phyloP scores from a whole-genome alignment of 2,888 invertebrate genomes.

The Eledone cirrhosa region DNA sequence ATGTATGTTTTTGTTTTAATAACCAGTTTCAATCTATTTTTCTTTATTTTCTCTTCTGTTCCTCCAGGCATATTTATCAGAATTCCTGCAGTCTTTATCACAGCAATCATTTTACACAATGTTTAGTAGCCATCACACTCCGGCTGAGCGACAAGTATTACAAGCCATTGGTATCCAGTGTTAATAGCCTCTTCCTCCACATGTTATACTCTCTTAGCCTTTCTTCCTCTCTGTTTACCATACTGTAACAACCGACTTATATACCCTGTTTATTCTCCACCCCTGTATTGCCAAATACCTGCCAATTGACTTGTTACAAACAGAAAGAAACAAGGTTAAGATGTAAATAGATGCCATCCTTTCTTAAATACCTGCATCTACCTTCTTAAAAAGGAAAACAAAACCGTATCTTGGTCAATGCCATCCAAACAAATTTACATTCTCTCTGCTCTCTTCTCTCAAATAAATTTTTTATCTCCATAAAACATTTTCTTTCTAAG shows the following conservation, averaged over 20 bases:
- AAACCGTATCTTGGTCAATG: too few relatives aligned
- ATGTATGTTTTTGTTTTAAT: too few relatives aligned
- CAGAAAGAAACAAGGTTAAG: too few relatives aligned
- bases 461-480: too few relatives aligned
- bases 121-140: constrained; percentile 74
- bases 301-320: not conserved
- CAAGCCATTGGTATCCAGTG: constrained; percentile 53
- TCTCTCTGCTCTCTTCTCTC: too few relatives aligned
- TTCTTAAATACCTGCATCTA: too few relatives aligned
- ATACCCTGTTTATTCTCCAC: not conserved
- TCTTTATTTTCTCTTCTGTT: constrained; percentile 25
- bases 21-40: not conserved
- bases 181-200: not conserved
- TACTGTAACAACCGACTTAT: too few relatives aligned
- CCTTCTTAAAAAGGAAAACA: too few relatives aligned
- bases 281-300: constrained; percentile 13
- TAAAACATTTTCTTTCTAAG: too few relatives aligned
- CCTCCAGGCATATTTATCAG: constrained; percentile 73
- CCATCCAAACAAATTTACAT: too few relatives aligned
- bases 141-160: constrained; percentile 71
- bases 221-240: not conserved
- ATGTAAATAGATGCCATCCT: too few relatives aligned
- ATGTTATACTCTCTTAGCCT: not conserved
- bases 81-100: constrained; percentile 74
- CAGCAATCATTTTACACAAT: constrained; percentile 74